Base-by-base conservation (phyloP, 2,888 invertebrate species). In the Pterostichus madidus region DNA sequence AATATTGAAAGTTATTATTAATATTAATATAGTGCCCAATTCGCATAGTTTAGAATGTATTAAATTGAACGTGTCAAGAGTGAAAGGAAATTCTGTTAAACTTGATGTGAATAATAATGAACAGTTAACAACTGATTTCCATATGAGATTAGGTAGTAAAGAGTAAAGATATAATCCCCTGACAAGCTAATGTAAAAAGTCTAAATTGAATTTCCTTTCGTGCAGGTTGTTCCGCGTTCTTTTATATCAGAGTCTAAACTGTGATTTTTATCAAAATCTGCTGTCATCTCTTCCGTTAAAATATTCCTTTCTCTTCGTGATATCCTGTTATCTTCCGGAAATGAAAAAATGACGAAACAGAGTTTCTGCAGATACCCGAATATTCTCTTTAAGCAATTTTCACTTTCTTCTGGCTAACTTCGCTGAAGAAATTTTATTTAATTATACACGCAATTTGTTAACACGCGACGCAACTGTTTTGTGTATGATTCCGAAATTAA, bases 221-320 rank as follows among this genome's bases (percentile, higher is more conserved):
- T 44, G 64, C 32, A 64, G 32, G 64, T 64, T 64, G n/a, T 64
- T 64, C 35, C 64, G n/a, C 64, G 64, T 31, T 64, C 64, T 17
- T 59, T 39, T 24, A n/a, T 52, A 46, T 49, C 79, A 24, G 59
- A 59, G 24, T 64, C 64, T 64, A 64, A 80, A 71, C 80, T 61
- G 53, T 68, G 71, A 53, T 68, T 80, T 77, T 80, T 80, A 80
- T 80, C 80, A 44, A 68, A 71, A 39, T 49, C 53, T 64, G 52
- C 80, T 80, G 80, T 80, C 80, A 80, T 80, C 80, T 32, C 32
- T 53, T 71, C 71, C 71, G 80, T 80, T 80, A 80, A 80, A 68
- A 80, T 80, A 68, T 80, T 68, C 68, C 71, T 39, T 71, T 80
- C 44, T 59, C 39, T 46, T 61, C 61, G 64, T 53, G 68, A 52